A percentile compares a stretch with the other conserved stretches of the same genome.
Evolutionary conservation across 37 sponge, comb jelly and placozoan species (phyloP).

Genomic region (Axinella damicornis): DNA sequence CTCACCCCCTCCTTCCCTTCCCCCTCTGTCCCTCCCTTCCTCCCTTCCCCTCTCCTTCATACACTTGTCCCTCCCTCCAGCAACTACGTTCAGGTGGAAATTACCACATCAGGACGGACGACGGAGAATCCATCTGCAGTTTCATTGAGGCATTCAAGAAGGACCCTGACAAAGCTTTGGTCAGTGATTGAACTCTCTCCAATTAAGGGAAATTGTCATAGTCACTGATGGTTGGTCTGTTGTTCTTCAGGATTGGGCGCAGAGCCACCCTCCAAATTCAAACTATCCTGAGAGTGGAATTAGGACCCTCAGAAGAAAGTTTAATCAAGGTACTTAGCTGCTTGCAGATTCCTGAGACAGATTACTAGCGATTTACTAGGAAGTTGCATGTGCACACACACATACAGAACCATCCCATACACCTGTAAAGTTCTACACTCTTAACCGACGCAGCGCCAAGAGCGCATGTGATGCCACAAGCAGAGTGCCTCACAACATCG

Average conservation of each 20-base stretch:
- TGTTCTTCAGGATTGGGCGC: slow-evolving; percentile 25
- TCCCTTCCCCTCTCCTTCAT: no score
- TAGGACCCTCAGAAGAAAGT: slow-evolving; percentile 44
- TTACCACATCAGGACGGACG: slow-evolving; percentile 55
- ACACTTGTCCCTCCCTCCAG: slow-evolving; percentile 14
- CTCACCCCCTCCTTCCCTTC: no score
- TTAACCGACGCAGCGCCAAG: slow-evolving; percentile 31
- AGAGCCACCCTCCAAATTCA: slow-evolving; percentile 39
- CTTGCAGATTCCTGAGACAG: no score
- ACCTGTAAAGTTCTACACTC: slow-evolving; percentile 51
- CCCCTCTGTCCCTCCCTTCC: no score
- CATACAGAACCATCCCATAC: not conserved
- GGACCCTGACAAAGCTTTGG: slow-evolving; percentile 65
- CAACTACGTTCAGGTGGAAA: slow-evolving; percentile 6
- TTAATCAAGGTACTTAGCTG: no score
- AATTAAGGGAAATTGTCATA: not conserved
- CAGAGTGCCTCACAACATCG: slow-evolving; percentile 2
- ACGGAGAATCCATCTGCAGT: slow-evolving; percentile 52
- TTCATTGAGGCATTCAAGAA: slow-evolving; percentile 66
- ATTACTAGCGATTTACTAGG: no score
- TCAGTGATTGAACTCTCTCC: slow-evolving; percentile 9
- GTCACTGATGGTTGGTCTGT: not conserved
- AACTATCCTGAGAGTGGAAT: slow-evolving; percentile 47
- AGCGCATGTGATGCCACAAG: not conserved
- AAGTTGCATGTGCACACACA: not conserved